Percentiles rank a stretch among this genome's conserved stretches.
phyloP scores from a whole-genome alignment of 2,888 invertebrate genomes.

The Itoplectis maculator region DNA sequence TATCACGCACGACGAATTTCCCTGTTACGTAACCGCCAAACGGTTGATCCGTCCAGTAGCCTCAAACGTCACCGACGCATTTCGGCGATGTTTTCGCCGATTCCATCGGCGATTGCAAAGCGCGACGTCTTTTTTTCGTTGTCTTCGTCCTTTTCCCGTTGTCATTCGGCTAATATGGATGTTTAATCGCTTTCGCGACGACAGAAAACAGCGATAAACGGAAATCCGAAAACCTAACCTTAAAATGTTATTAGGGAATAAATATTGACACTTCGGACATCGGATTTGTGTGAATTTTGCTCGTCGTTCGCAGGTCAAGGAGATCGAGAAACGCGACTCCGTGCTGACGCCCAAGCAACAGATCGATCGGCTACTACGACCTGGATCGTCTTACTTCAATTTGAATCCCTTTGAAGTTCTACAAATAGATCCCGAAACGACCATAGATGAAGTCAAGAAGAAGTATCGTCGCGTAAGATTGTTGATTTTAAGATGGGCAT shows the following conservation, averaged over 20 bases:
- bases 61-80: slow-evolving; percentile 68
- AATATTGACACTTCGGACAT: slow-evolving; percentile 40
- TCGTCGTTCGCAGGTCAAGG: slow-evolving; percentile 93
- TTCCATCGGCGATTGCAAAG: slow-evolving; percentile 24
- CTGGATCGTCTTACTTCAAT: slow-evolving; percentile 99
- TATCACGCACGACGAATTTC: not conserved
- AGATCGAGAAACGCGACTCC: slow-evolving; percentile 98
- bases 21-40: slow-evolving; percentile 61
- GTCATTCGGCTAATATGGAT: not conserved
- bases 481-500: not conserved
- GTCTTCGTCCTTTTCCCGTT: not conserved
- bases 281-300: not conserved
- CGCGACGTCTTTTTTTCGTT: not conserved
- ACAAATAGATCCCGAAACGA: slow-evolving; percentile 95
- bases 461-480: slow-evolving; percentile 93
- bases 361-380: slow-evolving; percentile 96
- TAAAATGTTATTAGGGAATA: not conserved
- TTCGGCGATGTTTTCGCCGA: slow-evolving; percentile 25
- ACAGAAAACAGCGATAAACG: not conserved
- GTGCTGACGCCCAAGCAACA: slow-evolving; percentile 98
- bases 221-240: not conserved
- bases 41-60: slow-evolving; percentile 29
- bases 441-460: slow-evolving; percentile 97
- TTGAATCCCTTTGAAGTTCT: slow-evolving; percentile 98
- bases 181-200: not conserved